Evolutionary conservation across 2,113 vertebrate species (phyloP), one percentile per base, ranked within the genome.

Genomic region (Xyrauchen texanus): DNA sequence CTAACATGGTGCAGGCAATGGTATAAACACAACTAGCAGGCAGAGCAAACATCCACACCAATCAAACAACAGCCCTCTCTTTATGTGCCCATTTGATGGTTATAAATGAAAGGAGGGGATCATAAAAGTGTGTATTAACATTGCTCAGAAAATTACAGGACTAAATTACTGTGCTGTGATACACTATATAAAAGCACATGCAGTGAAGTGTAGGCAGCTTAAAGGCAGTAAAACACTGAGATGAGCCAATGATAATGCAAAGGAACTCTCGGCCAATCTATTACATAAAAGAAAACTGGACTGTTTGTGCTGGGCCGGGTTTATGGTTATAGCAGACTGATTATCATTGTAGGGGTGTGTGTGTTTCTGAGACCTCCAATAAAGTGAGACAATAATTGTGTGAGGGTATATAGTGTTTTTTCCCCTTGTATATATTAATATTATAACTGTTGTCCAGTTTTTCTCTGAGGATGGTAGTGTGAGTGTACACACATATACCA

Each of bases 241-340:
- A 46, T 70, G 46, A 79, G 46, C 66, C 53, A 80, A 61, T 53
- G 52, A 76, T 76, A 79, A 76, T 71, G 16, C 45, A 65, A 44
- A 21, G 47, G 46, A 72, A 46, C 34, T 77, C 66, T 83, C 51
- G 8, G 60, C 52, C 53, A 61, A 58, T n/a, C 42, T 0, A 15
- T 74, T 67, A 58, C 16, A 53, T 47, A 62, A 83, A 65, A 62
- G 21, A 58, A 68, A 69, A 64, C 6, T 3, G 3, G 42, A 44
- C 15, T 78, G 64, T 15, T 46, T 81, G 51, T 69, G 64, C 62
- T 51, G 34, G 57, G 21, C 4, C 2, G 13, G 16, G 58, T 75
- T 69, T 75, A 78, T 76, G 10, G 21, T 63, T 69, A 49, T n/a
- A 63, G 49, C 8, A 7, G n/a, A 64, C 70, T 45, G 7, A 53